phyloP scores from a whole-genome alignment of 2,888 invertebrate genomes.

The Anthoptus insignis region DNA sequence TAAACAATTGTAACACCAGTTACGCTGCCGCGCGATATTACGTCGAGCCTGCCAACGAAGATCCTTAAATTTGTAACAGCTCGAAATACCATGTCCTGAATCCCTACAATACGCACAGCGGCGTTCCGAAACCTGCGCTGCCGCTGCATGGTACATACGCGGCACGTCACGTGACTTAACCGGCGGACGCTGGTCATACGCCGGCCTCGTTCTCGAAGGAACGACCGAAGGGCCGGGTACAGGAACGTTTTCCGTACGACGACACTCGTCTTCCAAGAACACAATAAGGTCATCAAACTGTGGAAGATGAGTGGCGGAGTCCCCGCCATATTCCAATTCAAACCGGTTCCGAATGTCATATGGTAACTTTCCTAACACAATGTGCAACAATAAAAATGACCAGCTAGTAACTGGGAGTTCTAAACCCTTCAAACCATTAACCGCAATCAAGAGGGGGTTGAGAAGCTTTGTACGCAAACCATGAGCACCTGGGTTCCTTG shows the following conservation, averaged over 20 bases:
- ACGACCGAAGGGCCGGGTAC: not conserved
- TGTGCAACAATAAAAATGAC: slow-evolving; percentile 24
- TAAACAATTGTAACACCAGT: slow-evolving; percentile 22
- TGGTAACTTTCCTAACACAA: slow-evolving; percentile 16
- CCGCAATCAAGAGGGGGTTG: slow-evolving; percentile 7
- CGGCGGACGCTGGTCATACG: not conserved
- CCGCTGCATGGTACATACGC: slow-evolving; percentile 1
- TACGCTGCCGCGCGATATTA: slow-evolving; percentile 1
- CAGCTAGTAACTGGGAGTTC: slow-evolving; percentile 5
- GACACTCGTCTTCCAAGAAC: slow-evolving; percentile 16
- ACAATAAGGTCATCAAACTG: slow-evolving; percentile 5
- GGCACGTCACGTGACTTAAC: slow-evolving; percentile 5
- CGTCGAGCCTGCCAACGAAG: slow-evolving; percentile 21
- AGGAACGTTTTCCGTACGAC: slow-evolving; percentile 4
- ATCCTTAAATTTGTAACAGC: not conserved
- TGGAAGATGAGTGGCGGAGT: slow-evolving; percentile 20
- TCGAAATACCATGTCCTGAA: not conserved
- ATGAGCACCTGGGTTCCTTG: slow-evolving; percentile 10
- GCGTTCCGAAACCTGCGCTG: not conserved
- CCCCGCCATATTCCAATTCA: slow-evolving; percentile 11
- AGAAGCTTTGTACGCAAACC: slow-evolving; percentile 7
- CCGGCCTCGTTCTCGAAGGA: not conserved
- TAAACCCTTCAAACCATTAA: slow-evolving; percentile 8
- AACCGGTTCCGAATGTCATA: slow-evolving; percentile 49
- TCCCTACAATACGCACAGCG: slow-evolving; percentile 6